Conservation (phyloP, 2,888 invertebrate species). For the Hypolimnas misippus region DNA sequence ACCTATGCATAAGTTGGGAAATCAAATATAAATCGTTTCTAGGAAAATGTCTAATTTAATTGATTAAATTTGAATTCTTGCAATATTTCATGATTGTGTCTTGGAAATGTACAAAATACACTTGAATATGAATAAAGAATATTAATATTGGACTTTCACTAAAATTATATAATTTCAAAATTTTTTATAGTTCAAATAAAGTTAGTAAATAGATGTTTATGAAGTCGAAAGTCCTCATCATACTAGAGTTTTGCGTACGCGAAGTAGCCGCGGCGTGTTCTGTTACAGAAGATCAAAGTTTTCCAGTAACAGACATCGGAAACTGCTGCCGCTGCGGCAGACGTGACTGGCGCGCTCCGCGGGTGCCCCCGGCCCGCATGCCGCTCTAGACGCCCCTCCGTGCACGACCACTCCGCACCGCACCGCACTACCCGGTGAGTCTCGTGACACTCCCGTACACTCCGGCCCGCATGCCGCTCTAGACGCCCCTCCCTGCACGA, state of each 20-base stretch:
- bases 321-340: slow-evolving; percentile 98
- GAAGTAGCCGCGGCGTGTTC: slow-evolving; percentile 44
- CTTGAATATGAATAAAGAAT: too few species aligned
- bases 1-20: background rate
- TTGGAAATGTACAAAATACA: too few species aligned
- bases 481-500: slow-evolving; percentile 39
- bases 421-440: slow-evolving; percentile 39
- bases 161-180: background rate
- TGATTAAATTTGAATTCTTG: too few species aligned
- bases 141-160: slow-evolving; percentile 13
- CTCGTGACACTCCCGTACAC: slow-evolving; percentile 6
- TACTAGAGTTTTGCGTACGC: slow-evolving; percentile 29
- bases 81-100: background rate
- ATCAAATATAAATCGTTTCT: background rate
- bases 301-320: slow-evolving; percentile 98
- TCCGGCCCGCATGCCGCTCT: slow-evolving; percentile 55
- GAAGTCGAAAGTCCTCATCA: slow-evolving; percentile 16
- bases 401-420: slow-evolving; percentile 32
- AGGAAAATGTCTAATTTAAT: background rate
- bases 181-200: slow-evolving; percentile 7
- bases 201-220: background rate
- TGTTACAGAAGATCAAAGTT: slow-evolving; percentile 94
- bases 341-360: slow-evolving; percentile 91
- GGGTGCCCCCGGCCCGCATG: slow-evolving; percentile 63
- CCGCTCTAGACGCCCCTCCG: slow-evolving; percentile 45